phyloP scores from a whole-genome alignment of 2,113 vertebrate species.

The Saimiri boliviensis region DNA sequence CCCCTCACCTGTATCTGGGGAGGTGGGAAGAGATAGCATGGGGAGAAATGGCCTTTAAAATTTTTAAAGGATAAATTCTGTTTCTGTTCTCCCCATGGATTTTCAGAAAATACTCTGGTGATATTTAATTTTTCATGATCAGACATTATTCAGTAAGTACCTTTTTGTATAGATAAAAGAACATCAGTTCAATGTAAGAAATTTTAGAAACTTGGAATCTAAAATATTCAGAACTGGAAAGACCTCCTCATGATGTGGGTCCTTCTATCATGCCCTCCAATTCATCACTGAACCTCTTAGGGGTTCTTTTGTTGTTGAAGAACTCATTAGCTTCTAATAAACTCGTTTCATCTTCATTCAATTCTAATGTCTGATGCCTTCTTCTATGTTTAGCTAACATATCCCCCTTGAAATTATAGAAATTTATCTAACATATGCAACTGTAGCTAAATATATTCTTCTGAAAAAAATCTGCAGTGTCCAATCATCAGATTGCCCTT shows the following conservation, averaged over 20 bases:
- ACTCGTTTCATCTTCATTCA: not conserved
- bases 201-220: not conserved
- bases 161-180: not conserved
- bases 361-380: not conserved
- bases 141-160: not conserved
- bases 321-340: not conserved
- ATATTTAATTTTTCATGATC: not conserved
- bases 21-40: no score
- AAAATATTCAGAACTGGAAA: not conserved
- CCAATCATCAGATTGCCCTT: not conserved
- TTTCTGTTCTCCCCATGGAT: not conserved
- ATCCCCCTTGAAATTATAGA: not conserved
- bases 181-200: not conserved
- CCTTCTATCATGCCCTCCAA: not conserved
- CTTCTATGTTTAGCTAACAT: not conserved
- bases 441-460: not conserved
- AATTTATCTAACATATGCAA: not conserved
- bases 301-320: not conserved
- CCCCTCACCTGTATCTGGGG: no score
- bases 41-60: no score
- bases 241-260: not conserved
- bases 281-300: not conserved
- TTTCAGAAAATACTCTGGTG: not conserved
- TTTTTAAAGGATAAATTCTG: not conserved
- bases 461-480: not conserved